Evolutionary conservation across 2,888 invertebrate species (phyloP).

Genomic region (Lasioglossum oenotherae): DNA sequence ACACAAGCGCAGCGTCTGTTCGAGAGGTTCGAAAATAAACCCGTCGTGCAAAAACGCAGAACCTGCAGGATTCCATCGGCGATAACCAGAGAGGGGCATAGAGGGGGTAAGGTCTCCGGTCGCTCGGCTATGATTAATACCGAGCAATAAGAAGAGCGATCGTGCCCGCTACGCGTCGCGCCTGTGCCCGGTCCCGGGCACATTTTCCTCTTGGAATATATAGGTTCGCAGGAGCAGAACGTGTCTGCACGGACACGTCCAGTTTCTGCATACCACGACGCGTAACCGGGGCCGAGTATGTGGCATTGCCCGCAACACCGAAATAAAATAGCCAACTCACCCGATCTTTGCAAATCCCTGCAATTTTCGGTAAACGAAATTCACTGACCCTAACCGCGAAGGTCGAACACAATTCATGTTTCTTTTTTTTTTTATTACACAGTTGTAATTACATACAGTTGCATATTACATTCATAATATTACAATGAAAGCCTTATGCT

Average conservation of each 20-base stretch:
- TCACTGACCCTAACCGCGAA: background rate
- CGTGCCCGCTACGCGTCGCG: slow-evolving; percentile 35
- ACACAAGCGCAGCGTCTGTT: slow-evolving; percentile 26
- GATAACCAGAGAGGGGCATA: slow-evolving; percentile 21
- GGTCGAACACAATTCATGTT: background rate
- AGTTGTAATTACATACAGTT: too few relatives aligned
- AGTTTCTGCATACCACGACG: slow-evolving; percentile 59
- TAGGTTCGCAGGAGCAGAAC: slow-evolving; percentile 8
- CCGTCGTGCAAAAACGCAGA: slow-evolving; percentile 21
- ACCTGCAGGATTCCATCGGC: slow-evolving; percentile 51
- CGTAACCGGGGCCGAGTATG: slow-evolving; percentile 7
- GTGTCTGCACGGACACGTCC: slow-evolving; percentile 39
- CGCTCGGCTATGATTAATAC: slow-evolving; percentile 55
- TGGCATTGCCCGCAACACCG: background rate
- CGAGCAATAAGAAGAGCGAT: slow-evolving; percentile 39
- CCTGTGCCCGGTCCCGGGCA: background rate
- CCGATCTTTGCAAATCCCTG: background rate
- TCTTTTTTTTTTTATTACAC: too few relatives aligned
- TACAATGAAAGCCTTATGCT: too few relatives aligned
- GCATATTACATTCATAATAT: too few relatives aligned
- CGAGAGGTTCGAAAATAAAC: slow-evolving; percentile 42
- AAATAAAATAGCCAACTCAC: background rate
- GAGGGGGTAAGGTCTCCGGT: slow-evolving; percentile 34
- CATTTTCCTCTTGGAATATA: slow-evolving; percentile 38
- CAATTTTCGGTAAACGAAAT: background rate